phyloP scores from a whole-genome alignment of 2,113 vertebrate genomes.

The Sylvietta virens region DNA sequence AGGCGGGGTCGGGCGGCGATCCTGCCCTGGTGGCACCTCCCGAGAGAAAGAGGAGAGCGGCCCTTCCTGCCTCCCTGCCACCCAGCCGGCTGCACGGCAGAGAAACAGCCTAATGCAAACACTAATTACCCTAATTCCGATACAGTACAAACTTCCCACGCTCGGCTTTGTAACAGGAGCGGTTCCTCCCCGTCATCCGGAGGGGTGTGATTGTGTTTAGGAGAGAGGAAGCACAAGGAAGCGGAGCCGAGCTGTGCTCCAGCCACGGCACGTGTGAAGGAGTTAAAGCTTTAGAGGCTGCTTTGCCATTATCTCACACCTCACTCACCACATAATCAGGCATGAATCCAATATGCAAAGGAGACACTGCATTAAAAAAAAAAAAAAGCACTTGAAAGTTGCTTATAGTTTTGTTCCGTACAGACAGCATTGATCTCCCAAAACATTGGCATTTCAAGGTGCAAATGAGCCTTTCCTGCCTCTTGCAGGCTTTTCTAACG shows the following conservation, averaged over 20 bases:
- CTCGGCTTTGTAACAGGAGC: background rate
- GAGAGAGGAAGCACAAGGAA: background rate
- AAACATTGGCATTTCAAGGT: conserved; percentile 23
- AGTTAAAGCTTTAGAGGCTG: background rate
- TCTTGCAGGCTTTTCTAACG: conserved; percentile 1
- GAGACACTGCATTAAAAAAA: background rate
- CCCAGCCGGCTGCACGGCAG: accelerated
- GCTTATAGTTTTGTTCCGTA: background rate
- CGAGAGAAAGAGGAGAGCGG: background rate
- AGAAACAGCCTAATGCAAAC: background rate
- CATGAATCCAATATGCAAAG: background rate
- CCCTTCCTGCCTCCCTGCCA: background rate
- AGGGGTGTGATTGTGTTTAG: background rate
- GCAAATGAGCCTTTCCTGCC: conserved; percentile 22
- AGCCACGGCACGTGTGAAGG: accelerated
- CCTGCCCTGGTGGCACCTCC: background rate
- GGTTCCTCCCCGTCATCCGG: background rate
- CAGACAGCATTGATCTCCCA: background rate
- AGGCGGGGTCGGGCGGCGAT: accelerated
- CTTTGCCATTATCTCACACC: background rate
- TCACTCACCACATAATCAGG: background rate
- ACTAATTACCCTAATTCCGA: background rate
- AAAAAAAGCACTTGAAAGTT: background rate
- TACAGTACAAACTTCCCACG: background rate
- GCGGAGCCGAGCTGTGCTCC: accelerated